Conservation (phyloP, 2,113 vertebrate species). For the Lophius piscatorius region DNA sequence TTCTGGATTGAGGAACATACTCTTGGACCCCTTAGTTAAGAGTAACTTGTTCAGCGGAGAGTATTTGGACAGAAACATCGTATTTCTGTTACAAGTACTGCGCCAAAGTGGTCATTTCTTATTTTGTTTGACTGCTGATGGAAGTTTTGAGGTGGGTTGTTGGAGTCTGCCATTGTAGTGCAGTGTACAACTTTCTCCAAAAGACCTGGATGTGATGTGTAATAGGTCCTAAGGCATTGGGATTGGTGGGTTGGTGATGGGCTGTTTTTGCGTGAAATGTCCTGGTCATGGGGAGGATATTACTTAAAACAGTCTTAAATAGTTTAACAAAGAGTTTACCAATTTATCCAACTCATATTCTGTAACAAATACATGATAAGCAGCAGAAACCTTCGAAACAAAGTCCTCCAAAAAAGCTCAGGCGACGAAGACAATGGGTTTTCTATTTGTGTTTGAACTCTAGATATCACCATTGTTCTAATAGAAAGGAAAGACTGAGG, state of each 20-base stretch:
- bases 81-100: background rate
- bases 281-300: background rate
- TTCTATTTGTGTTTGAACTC: conserved; percentile 43
- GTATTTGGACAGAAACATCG: background rate
- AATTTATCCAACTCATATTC: too few relatives aligned
- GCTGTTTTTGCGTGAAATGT: background rate
- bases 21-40: background rate
- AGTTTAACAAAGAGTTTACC: background rate
- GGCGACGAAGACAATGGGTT: too few relatives aligned
- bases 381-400: too few relatives aligned
- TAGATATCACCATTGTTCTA: conserved; percentile 61
- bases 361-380: too few relatives aligned
- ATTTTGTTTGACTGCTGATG: background rate
- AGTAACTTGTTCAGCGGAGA: background rate
- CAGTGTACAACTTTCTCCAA: background rate
- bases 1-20: conserved; percentile 5
- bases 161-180: background rate
- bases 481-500: conserved; percentile 45
- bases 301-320: background rate
- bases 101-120: background rate
- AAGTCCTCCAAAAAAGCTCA: too few relatives aligned
- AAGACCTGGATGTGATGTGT: background rate
- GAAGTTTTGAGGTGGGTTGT: conserved; percentile 40
- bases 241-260: background rate
- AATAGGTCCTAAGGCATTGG: background rate